Evolutionary conservation across 2,888 invertebrate species (phyloP), one percentile per base, ranked within the genome.

Genomic region (Aphrophora alni): DNA sequence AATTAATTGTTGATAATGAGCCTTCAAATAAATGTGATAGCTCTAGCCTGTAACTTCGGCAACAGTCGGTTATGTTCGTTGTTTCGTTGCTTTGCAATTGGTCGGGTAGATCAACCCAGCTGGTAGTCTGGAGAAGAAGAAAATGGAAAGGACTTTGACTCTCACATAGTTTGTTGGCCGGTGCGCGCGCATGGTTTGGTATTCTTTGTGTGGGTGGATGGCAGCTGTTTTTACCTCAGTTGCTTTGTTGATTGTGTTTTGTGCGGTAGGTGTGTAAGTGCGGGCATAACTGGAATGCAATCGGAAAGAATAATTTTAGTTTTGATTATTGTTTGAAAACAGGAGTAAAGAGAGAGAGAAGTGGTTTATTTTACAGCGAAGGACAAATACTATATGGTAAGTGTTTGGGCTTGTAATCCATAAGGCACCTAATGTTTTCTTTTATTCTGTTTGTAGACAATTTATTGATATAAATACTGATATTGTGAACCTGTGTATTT

Each of bases 181-280:
- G 70, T 38, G 77, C 38, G 77, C 44, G 77, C 77, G 77, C 71
- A 24, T 21, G 38, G 77, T 25, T 69, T 28, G 68, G n/a, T n/a
- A n/a, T n/a, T 44, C 71, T 33, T 77, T 38, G 77, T 77, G 77
- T 77, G 77, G 77, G 77, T 77, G 77, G 77, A n/a, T 77, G 68
- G 77, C 68, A 70, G 77, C 38, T 77, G 69, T 59, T 25, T 21
- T 21, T 38, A n/a, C n/a, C 51, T 77, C 38, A 69, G 69, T 68
- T 71, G 77, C 59, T 21, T 59, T 59, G 59, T 59, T 59, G 59
- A 59, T 59, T 59, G 59, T 59, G 59, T 5, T 21, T 21, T n/a
- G 59, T 21, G 59, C 21, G 59, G 59, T 10, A 59, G 59, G 59
- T 59, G 59, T 59, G n/a, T n/a, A n/a, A 59, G 59, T 59, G 59